Conservation (phyloP, 1,140 invertebrate genomes). For the Drosophila subobscura region DNA sequence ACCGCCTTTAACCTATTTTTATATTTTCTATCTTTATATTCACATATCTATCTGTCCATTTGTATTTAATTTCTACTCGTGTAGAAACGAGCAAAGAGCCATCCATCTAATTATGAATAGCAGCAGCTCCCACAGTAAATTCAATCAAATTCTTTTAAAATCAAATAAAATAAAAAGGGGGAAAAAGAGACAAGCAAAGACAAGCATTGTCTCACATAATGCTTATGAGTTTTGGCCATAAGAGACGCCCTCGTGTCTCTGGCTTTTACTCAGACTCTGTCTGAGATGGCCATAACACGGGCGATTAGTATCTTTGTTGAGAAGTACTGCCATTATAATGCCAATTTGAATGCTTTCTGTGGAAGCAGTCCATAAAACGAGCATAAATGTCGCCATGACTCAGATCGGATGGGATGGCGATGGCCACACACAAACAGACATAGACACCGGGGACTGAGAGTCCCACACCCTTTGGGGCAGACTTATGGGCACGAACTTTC, state of each 20-base stretch:
- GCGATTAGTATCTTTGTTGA: conserved; percentile 77
- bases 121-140: conserved; percentile 57
- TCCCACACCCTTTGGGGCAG: conserved; percentile 17
- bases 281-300: conserved; percentile 60
- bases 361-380: conserved; percentile 72
- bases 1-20: too few relatives aligned
- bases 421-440: conserved; percentile 40
- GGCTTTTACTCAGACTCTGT: conserved; percentile 2
- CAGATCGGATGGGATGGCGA: conserved; percentile 30
- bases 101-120: conserved; percentile 36
- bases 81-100: conserved; percentile 7
- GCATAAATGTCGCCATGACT: conserved; percentile 78
- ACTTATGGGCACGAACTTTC: conserved; percentile 54
- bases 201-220: conserved; percentile 34
- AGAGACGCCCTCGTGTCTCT: conserved; percentile 60
- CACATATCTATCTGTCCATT: background rate
- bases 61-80: conserved; percentile 35
- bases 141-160: conserved; percentile 55
- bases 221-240: conserved; percentile 71
- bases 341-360: conserved; percentile 75
- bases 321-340: conserved; percentile 79
- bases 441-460: too few relatives aligned
- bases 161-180: conserved; percentile 47
- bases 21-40: background rate
- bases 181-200: conserved; percentile 25